phyloP scores from a whole-genome alignment of 92 coral and sea anemone genomes.

The Desmophyllum pertusum region DNA sequence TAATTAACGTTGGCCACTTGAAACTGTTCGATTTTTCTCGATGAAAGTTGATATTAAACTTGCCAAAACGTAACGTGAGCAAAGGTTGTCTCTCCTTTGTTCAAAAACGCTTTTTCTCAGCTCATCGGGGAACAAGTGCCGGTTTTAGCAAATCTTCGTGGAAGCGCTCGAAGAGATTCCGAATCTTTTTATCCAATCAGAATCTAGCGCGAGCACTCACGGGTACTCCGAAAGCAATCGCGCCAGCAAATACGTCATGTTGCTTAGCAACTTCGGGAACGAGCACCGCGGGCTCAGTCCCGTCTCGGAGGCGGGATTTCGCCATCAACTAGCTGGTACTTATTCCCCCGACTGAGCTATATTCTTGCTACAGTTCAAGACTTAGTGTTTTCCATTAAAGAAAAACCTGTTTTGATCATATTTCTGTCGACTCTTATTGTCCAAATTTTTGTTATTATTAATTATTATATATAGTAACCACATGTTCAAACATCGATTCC shows the following conservation, averaged over 20 bases:
- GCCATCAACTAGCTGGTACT: too few relatives aligned
- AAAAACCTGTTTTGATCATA: neutral
- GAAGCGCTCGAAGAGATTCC: too few relatives aligned
- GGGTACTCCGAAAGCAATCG: too few relatives aligned
- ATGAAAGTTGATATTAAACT: neutral
- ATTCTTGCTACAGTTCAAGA: neutral
- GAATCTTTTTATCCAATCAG: too few relatives aligned
- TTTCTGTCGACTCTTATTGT: slow-evolving; percentile 8
- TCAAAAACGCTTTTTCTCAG: too few relatives aligned
- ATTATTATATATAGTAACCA: neutral
- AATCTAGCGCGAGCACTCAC: too few relatives aligned
- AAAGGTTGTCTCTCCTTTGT: neutral
- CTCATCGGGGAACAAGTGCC: too few relatives aligned
- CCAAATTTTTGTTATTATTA: neutral
- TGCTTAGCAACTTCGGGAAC: too few relatives aligned
- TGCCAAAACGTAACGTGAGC: neutral
- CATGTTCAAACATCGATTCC: neutral
- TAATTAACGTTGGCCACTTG: slow-evolving; percentile 37
- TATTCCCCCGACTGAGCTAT: neutral
- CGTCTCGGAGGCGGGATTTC: too few relatives aligned
- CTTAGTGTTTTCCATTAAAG: slow-evolving; percentile 1
- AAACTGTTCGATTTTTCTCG: neutral
- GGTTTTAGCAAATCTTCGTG: too few relatives aligned
- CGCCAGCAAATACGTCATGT: too few relatives aligned
- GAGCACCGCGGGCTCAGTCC: too few relatives aligned